phyloP scores from a whole-genome alignment of 2,888 invertebrate genomes.

The Ichneumoninae sp. region DNA sequence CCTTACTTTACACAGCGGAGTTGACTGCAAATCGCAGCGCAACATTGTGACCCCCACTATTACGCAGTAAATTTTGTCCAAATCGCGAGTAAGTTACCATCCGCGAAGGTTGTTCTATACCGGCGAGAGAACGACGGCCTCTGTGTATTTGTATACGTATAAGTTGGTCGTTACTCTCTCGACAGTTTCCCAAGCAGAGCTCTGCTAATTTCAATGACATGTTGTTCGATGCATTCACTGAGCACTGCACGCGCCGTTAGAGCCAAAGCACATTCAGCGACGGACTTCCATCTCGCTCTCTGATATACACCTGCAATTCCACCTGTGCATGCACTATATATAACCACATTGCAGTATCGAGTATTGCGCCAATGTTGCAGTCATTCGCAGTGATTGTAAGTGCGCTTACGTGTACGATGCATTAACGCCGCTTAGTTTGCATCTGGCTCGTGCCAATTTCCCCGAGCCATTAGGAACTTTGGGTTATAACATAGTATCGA shows the following conservation, averaged over 20 bases:
- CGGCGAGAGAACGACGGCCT: not conserved
- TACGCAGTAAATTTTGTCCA: not conserved
- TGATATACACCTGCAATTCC: constrained; percentile 36
- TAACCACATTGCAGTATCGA: constrained; percentile 2
- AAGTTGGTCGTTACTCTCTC: constrained; percentile 11
- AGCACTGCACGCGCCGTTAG: constrained; percentile 18
- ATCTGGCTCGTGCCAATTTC: constrained; percentile 32
- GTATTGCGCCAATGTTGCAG: constrained; percentile 26
- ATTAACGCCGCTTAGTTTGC: constrained; percentile 38
- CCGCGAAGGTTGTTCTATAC: not conserved
- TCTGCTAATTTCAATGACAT: constrained; percentile 60
- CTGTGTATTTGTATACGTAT: constrained; percentile 1
- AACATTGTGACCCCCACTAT: not conserved
- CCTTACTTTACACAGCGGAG: no score
- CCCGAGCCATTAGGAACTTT: constrained; percentile 51
- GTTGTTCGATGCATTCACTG: constrained; percentile 56
- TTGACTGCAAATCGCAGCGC: not conserved
- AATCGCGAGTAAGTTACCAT: not conserved
- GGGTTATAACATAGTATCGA: constrained; percentile 42
- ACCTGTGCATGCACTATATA: not conserved
- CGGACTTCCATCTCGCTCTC: constrained; percentile 4
- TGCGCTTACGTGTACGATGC: constrained; percentile 37
- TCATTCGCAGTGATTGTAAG: constrained; percentile 45
- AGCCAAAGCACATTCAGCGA: constrained; percentile 4
- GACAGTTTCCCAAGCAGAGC: constrained; percentile 27